These are phyloP conservation scores for Amblyopsis hoosieri DNA, from an alignment of 2,797 vertebrate species.

Conservation along the genomic window DNA sequence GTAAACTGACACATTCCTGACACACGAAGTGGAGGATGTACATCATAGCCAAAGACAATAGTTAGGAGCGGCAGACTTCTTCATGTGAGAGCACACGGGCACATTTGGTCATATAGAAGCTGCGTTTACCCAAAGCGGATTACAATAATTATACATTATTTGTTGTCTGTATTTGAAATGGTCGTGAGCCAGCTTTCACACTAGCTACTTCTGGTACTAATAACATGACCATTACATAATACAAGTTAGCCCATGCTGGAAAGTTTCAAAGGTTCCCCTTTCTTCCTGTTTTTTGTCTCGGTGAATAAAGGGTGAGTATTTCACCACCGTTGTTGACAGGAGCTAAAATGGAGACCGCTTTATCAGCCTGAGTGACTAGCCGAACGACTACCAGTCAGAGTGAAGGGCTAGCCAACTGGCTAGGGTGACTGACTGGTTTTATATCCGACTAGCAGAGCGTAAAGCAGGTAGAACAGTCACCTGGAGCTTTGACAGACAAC, in stretches of 20 bases:
- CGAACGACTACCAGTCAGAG: slow-evolving; percentile 20
- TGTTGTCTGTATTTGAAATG: too few relatives aligned
- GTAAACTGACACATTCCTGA: too few relatives aligned
- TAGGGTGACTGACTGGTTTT: slow-evolving; percentile 55
- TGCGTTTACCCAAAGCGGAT: background rate
- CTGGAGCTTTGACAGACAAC: slow-evolving; percentile 44
- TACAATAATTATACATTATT: too few relatives aligned
- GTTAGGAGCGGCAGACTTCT: background rate
- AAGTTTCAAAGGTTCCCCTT: background rate
- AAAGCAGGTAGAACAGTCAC: slow-evolving; percentile 41
- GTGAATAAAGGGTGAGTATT: slow-evolving; percentile 52
- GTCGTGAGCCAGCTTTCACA: too few relatives aligned
- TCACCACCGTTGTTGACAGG: slow-evolving; percentile 49
- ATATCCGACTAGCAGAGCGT: slow-evolving; percentile 47
- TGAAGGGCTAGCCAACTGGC: slow-evolving; percentile 19
- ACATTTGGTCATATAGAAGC: background rate
- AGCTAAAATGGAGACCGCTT: slow-evolving; percentile 62
- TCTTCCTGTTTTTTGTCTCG: slow-evolving; percentile 28
- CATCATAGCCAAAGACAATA: too few relatives aligned
- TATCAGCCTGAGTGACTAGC: slow-evolving; percentile 45
- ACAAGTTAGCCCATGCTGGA: too few relatives aligned
- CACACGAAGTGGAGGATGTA: too few relatives aligned
- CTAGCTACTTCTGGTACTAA: too few relatives aligned
- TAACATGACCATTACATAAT: too few relatives aligned
- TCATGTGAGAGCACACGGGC: slow-evolving; percentile 5